Percentiles rank a stretch among this genome's conserved stretches.
phyloP scores from a whole-genome alignment of 2,113 vertebrate species.

The Erythrolamprus reginae region DNA sequence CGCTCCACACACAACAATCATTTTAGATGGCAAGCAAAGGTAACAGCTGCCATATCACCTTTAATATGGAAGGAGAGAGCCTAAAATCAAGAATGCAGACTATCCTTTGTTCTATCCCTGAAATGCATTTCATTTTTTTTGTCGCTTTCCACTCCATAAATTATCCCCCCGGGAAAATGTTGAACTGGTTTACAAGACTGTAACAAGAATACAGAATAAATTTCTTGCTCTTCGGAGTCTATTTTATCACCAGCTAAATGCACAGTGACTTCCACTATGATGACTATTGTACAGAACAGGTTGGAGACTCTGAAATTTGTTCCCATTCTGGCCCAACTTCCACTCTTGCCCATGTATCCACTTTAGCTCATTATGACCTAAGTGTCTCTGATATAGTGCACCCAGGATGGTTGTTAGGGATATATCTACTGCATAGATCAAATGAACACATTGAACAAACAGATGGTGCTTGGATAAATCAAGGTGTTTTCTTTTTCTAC shows the following conservation, averaged over 20 bases:
- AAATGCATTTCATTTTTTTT: background rate
- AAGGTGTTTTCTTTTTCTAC: constrained; percentile 41
- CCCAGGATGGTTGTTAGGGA: constrained; percentile 22
- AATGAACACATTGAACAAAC: constrained; percentile 25
- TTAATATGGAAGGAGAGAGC: background rate
- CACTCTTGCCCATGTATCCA: constrained; percentile 28
- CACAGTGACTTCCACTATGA: background rate
- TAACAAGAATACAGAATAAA: constrained; percentile 2
- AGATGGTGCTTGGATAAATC: constrained; percentile 37
- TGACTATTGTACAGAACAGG: background rate
- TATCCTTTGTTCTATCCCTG: background rate
- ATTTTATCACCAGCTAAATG: constrained; percentile 4
- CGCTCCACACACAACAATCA: background rate
- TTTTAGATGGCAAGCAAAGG: background rate
- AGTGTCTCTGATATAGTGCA: constrained; percentile 34
- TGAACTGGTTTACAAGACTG: background rate
- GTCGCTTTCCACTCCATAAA: background rate
- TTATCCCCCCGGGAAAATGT: background rate
- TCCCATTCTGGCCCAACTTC: constrained; percentile 5
- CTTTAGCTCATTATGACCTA: constrained; percentile 37
- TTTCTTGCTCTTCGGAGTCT: background rate
- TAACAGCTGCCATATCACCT: background rate
- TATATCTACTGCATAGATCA: constrained; percentile 38
- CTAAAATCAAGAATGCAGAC: background rate
- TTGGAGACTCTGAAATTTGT: background rate